Evolutionary conservation across 1,140 invertebrate species (phyloP).

Genomic region (Rhyzopertha dominica): DNA sequence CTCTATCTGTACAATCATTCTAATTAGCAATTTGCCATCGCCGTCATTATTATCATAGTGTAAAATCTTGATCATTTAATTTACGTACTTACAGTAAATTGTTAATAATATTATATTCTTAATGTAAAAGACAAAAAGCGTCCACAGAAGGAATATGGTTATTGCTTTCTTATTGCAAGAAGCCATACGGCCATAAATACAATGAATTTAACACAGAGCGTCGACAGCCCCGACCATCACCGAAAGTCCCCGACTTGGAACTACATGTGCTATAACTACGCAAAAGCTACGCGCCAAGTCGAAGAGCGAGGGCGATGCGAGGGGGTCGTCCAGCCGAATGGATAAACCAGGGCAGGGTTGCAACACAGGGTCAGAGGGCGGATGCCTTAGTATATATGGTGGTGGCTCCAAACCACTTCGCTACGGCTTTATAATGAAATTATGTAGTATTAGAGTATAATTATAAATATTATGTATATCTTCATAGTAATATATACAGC

Average conservation of each 20-base stretch:
- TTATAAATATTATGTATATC: slow-evolving; percentile 39
- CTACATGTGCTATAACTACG: too few species aligned
- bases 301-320: background rate
- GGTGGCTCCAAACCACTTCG: slow-evolving; percentile 42
- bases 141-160: slow-evolving; percentile 51
- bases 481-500: slow-evolving; percentile 45
- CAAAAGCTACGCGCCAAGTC: background rate
- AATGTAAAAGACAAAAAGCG: slow-evolving; percentile 48
- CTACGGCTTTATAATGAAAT: slow-evolving; percentile 43
- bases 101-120: slow-evolving; percentile 43
- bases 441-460: slow-evolving; percentile 44
- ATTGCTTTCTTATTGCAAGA: slow-evolving; percentile 53
- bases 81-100: slow-evolving; percentile 46
- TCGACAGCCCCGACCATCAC: too few species aligned
- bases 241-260: too few species aligned
- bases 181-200: slow-evolving; percentile 42
- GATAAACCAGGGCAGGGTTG: slow-evolving; percentile 27
- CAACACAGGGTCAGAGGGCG: slow-evolving; percentile 40
- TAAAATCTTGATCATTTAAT: slow-evolving; percentile 47
- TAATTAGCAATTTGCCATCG: slow-evolving; percentile 38
- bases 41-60: slow-evolving; percentile 46
- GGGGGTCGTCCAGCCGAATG: slow-evolving; percentile 12
- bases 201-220: slow-evolving; percentile 24
- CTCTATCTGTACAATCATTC: slow-evolving; percentile 49
- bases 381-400: slow-evolving; percentile 39